Evolutionary conservation across 2,797 vertebrate species (phyloP), one percentile per base, ranked within the genome.

Genomic region (Bovichtus variegatus): DNA sequence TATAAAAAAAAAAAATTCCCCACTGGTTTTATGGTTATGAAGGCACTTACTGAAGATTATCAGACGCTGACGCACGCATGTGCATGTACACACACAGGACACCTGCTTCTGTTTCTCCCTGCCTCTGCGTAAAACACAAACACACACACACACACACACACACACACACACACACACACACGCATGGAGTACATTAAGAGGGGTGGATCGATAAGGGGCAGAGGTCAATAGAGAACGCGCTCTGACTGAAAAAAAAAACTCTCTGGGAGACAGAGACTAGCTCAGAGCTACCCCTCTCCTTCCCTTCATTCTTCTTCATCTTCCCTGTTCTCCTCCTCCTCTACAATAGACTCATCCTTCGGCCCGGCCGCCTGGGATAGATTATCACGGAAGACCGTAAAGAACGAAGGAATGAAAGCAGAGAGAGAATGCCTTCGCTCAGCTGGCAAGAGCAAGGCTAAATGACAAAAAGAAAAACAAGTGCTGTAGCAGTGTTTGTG

Each of bases 211-310:
- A 92, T 90, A 54, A 57, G 55, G 83, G 80, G 31, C 76, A 86
- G 55, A 82, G 87, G 88, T 90, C 88, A 92, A 84, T 69, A 43
- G 71, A 90, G 77, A 81, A 91, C 50, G 40, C 71, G 44, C 79
- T 82, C 73, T 74, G 89, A 89, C 86, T 90, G 72, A 57, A 82
- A 78, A 90, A 89, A 80, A 15, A 40, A 78, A 89, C 82, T 85
- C 79, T 80, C 55, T 38, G 59, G 74, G 72, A 84, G 83, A 66
- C 44, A 11, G 66, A 67, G 38, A 76, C 62, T 59, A 59, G 73
- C 58, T 81, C 63, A 70, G 65, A 80, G 63, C 60, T 67, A 77
- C 64, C 29, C 69, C 55, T 67, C 62, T 43, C 34, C 68, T 68
- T 83, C 51, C 63, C 64, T 71, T 71, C 38, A 59, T 75, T 78